phyloP scores from a whole-genome alignment of 2,888 invertebrate species.

The Drosophila diplacantha region DNA sequence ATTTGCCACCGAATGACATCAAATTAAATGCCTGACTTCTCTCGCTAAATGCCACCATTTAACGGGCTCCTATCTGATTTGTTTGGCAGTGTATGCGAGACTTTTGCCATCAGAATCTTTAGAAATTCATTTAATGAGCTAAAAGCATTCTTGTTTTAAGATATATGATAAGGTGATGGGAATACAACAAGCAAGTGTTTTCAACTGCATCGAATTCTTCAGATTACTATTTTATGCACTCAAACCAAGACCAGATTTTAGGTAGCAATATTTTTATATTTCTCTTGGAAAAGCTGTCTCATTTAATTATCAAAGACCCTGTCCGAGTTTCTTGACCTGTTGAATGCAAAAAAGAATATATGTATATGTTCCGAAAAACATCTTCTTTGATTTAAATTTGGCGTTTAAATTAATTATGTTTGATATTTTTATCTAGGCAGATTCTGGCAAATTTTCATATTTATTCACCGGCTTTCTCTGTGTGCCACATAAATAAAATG shows the following conservation, averaged over 20 bases:
- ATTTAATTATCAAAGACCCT: background rate
- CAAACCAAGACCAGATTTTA: background rate
- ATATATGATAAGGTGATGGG: background rate
- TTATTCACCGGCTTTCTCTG: constrained; percentile 22
- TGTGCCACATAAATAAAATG: constrained; percentile 36
- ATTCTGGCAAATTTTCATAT: constrained; percentile 14
- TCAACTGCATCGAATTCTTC: background rate
- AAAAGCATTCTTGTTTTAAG: background rate
- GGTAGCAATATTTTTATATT: background rate
- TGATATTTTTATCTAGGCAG: constrained; percentile 29
- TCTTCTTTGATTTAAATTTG: constrained; percentile 13
- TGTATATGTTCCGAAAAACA: constrained; percentile 3
- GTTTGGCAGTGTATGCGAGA: constrained; percentile 7
- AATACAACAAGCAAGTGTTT: background rate
- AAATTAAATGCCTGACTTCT: constrained; percentile 56
- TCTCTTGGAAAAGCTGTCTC: background rate
- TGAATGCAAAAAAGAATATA: constrained; percentile 1
- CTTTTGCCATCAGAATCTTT: constrained; percentile 5
- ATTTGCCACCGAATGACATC: constrained; percentile 58
- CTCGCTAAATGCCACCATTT: constrained; percentile 29
- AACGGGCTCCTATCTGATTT: constrained; percentile 32
- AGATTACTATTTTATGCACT: background rate
- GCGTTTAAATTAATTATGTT: constrained; percentile 35
- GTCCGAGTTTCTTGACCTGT: constrained; percentile 23
- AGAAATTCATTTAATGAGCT: background rate